Conservation (phyloP, 2,888 invertebrate genomes). For the Galerucella nymphaeae region DNA sequence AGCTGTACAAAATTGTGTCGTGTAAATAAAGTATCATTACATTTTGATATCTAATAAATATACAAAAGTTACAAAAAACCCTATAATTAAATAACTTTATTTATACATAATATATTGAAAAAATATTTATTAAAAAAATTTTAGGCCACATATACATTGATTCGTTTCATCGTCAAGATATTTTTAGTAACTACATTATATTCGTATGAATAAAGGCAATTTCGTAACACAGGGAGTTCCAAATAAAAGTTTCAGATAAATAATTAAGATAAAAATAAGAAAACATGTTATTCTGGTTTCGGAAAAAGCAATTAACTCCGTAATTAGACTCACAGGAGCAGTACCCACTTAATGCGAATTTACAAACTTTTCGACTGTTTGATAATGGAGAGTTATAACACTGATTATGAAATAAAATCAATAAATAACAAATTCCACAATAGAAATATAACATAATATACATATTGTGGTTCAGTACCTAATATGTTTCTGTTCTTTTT, state of each 20-base stretch:
- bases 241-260: too few relatives aligned
- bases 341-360: too few relatives aligned
- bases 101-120: constrained; percentile 4
- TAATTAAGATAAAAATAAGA: neutral
- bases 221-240: neutral
- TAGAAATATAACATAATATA: too few relatives aligned
- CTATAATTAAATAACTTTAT: neutral
- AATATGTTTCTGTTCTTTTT: too few relatives aligned
- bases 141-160: constrained; percentile 25
- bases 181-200: neutral
- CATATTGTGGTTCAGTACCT: too few relatives aligned
- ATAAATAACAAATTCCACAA: too few relatives aligned
- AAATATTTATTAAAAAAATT: constrained; percentile 18
- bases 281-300: neutral
- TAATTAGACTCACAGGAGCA: too few relatives aligned
- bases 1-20: constrained; percentile 28
- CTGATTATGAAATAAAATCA: too few relatives aligned
- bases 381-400: too few relatives aligned
- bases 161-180: neutral
- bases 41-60: constrained; percentile 24
- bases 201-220: neutral
- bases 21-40: constrained; percentile 20
- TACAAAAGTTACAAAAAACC: constrained; percentile 25
- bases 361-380: too few relatives aligned
- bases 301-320: too few relatives aligned